Base-by-base conservation (phyloP, 2,888 invertebrate genomes). In the Drosophila algonquin region DNA sequence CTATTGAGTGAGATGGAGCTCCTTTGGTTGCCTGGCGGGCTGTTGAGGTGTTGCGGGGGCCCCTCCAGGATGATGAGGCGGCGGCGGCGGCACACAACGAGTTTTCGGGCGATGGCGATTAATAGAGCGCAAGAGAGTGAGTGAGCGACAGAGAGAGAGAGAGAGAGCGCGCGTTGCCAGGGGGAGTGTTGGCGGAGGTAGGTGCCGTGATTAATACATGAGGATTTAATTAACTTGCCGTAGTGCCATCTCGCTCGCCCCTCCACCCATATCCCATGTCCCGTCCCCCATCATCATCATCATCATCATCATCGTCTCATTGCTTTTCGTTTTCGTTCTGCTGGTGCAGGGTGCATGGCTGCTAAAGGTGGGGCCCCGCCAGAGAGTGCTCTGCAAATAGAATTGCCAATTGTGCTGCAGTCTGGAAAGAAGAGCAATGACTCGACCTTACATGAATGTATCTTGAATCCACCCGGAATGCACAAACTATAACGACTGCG, bases 141-240 rank as follows among this genome's bases (percentile, higher is more conserved):
- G 35, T 12, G 35, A 35, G 35, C 10, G 32, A 48, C 54, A 40
- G 55, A 54, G 32, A 10, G 18, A n/a, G 58, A 27, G 44, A 18
- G 50, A 2, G 48, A n/a, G 58, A 27, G 44, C n/a, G 50, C 1
- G 48, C 47, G 30, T 8, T 21, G 51, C 21, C 14, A 8, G 51
- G 10, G 14, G 14, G 45, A 21, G 14, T 9, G 18, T 21, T 6
- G 30, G 18, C 0, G 47, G 44, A 14, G 71, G 70, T 45, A 83
- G 90, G 88, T 90, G 85, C 88, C 75, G 90, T 90, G 90, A 90
- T 90, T 89, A 90, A 90, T 90, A 87, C 90, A 81, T 78, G 81
- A 87, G 87, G 82, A 90, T 90, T 90, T 90, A 90, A 90, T 90
- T 90, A 90, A 90, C 90, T 90, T 89, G 79, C 77, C 75, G 67